Percentiles rank a stretch among this genome's conserved stretches.
Conservation (phyloP, 2,113 vertebrate species). For the Chloroceryle aenea region DNA sequence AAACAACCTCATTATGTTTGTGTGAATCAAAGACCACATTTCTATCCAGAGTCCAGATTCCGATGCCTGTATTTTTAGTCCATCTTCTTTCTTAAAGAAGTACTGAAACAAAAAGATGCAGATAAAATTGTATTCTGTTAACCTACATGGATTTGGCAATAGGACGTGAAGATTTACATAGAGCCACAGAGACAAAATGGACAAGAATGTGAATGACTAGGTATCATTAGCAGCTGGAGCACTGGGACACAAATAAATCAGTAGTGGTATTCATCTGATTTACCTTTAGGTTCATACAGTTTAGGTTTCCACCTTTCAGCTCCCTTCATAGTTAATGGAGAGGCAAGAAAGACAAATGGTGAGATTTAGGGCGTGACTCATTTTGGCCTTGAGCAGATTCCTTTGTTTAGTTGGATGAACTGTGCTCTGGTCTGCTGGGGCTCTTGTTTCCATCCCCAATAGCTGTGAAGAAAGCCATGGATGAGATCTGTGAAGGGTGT, state of each 20-base stretch:
- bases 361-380: background rate
- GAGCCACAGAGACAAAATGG: background rate
- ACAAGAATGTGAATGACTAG: background rate
- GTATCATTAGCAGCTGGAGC: background rate
- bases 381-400: background rate
- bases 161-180: background rate
- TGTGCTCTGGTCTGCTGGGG: background rate
- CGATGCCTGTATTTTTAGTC: background rate
- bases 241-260: background rate
- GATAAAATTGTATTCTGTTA: background rate
- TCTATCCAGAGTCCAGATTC: background rate
- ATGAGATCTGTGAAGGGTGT: background rate
- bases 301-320: background rate
- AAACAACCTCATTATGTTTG: background rate
- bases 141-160: background rate
- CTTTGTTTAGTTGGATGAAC: background rate
- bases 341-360: background rate
- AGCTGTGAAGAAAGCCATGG: background rate
- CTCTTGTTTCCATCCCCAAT: background rate
- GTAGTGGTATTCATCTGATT: background rate
- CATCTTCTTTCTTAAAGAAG: background rate
- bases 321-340: background rate
- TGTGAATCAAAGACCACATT: background rate
- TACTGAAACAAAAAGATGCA: background rate
- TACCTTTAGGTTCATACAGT: background rate